Conservation (phyloP, 2,888 invertebrate species). For the Oscheius sp. region DNA sequence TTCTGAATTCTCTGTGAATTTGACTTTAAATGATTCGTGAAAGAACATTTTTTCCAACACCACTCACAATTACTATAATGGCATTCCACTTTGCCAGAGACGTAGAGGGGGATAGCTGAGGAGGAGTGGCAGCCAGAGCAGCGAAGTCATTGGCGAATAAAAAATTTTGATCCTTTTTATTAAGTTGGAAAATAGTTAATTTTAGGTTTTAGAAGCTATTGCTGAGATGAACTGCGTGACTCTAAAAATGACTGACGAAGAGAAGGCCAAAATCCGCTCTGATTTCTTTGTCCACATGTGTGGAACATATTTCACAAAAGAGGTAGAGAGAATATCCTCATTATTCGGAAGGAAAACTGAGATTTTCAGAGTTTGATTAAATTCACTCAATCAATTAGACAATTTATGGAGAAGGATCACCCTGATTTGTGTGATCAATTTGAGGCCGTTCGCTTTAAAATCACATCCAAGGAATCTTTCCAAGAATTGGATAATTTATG, state of each 20-base stretch:
- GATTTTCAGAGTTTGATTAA: neutral
- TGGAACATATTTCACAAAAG: neutral
- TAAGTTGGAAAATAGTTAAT: too few species aligned
- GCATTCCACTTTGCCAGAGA: too few species aligned
- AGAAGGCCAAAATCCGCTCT: neutral
- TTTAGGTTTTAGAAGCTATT: neutral
- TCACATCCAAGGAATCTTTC: neutral
- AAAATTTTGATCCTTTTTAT: too few species aligned
- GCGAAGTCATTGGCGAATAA: too few species aligned
- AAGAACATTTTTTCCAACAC: too few species aligned
- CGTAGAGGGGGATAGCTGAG: too few species aligned
- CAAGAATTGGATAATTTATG: conserved; percentile 5
- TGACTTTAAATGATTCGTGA: too few species aligned
- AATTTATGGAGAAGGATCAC: neutral
- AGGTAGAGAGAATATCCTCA: neutral
- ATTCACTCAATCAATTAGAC: neutral
- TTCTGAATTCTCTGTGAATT: too few species aligned
- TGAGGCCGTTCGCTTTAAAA: neutral
- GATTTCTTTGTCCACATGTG: neutral
- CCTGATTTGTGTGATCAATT: neutral
- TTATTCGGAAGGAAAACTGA: neutral
- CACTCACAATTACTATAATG: too few species aligned
- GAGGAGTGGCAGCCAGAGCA: too few species aligned
- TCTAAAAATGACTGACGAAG: neutral
- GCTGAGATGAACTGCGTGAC: neutral